A percentile compares a stretch with the other conserved stretches of the same genome.
Conservation (phyloP, 2,888 invertebrate genomes). For the Bimastos eiseni region DNA sequence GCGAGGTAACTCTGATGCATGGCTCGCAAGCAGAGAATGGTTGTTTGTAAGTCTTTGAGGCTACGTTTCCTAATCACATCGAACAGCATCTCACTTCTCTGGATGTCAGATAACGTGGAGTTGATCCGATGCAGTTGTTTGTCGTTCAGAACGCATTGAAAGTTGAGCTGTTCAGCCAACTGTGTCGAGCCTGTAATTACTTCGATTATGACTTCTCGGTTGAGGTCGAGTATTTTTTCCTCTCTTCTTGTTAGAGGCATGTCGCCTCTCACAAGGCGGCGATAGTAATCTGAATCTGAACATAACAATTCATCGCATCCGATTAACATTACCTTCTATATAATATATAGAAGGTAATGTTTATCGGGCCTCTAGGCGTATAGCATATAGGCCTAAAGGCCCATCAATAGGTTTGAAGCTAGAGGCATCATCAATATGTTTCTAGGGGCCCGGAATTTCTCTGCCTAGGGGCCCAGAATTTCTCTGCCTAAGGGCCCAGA, state of each 20-base stretch:
- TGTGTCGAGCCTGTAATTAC: background rate
- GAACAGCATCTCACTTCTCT: background rate
- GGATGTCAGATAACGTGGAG: background rate
- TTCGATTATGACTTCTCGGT: background rate
- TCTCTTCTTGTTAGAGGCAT: background rate
- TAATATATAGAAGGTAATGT: no score
- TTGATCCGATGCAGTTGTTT: background rate
- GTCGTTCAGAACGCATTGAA: background rate
- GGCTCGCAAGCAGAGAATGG: background rate
- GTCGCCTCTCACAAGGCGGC: background rate
- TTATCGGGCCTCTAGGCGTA: no score
- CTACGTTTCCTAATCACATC: background rate
- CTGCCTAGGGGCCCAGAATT: no score
- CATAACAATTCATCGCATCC: background rate
- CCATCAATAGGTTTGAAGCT: no score
- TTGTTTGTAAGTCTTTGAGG: background rate
- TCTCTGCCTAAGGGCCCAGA: no score
- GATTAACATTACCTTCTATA: no score
- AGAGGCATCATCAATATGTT: no score
- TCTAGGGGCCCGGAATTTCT: no score
- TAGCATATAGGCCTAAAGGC: no score
- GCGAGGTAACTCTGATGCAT: background rate
- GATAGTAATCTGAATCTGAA: conserved; percentile 6
- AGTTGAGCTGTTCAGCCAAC: background rate
- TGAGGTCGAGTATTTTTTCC: background rate